Percentiles rank a stretch among this genome's conserved stretches.
phyloP scores from a whole-genome alignment of 2,888 invertebrate genomes.

The Himalopsyche anomala region DNA sequence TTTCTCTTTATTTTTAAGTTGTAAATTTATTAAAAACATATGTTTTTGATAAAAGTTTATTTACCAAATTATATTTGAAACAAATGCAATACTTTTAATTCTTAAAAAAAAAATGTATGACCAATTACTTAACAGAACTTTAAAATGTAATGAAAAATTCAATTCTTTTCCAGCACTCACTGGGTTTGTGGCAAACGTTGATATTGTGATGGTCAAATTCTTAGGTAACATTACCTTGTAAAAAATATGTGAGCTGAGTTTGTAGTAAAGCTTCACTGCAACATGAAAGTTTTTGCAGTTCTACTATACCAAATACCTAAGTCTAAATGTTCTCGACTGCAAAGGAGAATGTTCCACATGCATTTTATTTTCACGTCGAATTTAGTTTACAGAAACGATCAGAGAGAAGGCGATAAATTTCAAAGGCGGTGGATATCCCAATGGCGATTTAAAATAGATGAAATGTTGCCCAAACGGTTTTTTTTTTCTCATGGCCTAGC shows the following conservation, averaged over 20 bases:
- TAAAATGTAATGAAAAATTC: no score
- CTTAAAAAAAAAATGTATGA: no score
- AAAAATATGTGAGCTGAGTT: not conserved
- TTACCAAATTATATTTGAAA: no score
- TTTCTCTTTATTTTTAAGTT: no score
- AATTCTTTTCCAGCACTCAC: no score
- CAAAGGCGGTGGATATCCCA: not conserved
- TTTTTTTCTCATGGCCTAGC: no score
- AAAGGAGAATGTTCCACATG: constrained; percentile 4
- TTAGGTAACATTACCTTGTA: not conserved
- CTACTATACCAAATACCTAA: not conserved
- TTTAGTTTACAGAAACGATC: constrained; percentile 39
- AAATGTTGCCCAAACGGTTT: not conserved
- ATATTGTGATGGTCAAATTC: no score
- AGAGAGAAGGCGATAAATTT: constrained; percentile 11
- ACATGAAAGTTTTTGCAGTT: not conserved
- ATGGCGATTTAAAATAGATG: not conserved
- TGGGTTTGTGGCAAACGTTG: no score
- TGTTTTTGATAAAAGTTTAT: no score
- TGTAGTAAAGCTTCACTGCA: not conserved
- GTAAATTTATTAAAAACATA: no score
- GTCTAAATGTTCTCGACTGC: not conserved
- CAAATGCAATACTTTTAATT: no score
- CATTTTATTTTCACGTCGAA: constrained; percentile 34
- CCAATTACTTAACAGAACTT: no score